A percentile compares a stretch with the other conserved stretches of the same genome.
phyloP scores from a whole-genome alignment of 2,888 invertebrate species.

The Nysson spinosus region DNA sequence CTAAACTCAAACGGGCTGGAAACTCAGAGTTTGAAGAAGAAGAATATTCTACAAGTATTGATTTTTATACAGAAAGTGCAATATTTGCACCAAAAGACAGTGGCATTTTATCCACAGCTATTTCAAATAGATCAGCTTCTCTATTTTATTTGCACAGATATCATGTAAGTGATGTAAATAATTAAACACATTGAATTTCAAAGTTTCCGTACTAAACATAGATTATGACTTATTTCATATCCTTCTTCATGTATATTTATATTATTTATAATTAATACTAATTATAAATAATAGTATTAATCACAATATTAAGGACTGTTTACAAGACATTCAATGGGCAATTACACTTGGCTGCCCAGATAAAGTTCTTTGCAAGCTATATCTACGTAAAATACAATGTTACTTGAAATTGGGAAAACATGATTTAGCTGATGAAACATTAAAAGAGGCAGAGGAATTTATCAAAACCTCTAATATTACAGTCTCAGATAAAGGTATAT shows the following conservation, averaged over 20 bases:
- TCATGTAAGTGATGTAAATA: conserved; percentile 77
- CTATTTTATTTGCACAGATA: conserved; percentile 81
- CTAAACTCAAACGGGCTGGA: too few relatives aligned
- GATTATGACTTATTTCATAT: background rate
- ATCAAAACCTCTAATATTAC: conserved; percentile 47
- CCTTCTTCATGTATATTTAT: background rate
- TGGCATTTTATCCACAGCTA: conserved; percentile 81
- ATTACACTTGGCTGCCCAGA: conserved; percentile 82
- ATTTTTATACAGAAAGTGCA: conserved; percentile 82
- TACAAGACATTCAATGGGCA: conserved; percentile 82
- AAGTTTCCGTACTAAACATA: too few relatives aligned
- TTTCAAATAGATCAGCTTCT: conserved; percentile 85
- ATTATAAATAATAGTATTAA: background rate
- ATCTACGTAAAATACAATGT: conserved; percentile 83
- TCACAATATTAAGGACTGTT: conserved; percentile 79
- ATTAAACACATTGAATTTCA: conserved; percentile 15
- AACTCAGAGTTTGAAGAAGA: conserved; percentile 80
- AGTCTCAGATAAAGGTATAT: conserved; percentile 54
- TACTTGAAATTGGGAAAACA: conserved; percentile 79
- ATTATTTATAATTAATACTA: conserved; percentile 2
- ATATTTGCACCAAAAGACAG: conserved; percentile 80
- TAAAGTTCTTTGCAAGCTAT: conserved; percentile 82
- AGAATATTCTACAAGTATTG: conserved; percentile 79
- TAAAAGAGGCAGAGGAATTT: conserved; percentile 48
- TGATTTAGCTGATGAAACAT: conserved; percentile 72